phyloP scores from a whole-genome alignment of 2,888 invertebrate genomes.

The Dusona sp. region DNA sequence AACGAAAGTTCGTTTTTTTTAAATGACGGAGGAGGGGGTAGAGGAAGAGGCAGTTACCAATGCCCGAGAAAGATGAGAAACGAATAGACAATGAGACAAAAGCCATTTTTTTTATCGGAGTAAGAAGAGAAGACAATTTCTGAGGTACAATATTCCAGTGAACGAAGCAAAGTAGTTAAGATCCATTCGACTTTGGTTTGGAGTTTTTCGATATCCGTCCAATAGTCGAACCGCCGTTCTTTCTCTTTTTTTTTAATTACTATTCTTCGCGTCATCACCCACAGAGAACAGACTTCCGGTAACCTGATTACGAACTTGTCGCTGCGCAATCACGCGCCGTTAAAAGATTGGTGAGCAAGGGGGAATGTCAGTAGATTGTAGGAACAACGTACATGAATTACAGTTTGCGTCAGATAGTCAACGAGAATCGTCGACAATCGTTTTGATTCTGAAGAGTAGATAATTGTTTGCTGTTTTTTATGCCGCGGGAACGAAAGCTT shows the following conservation, averaged over 20 bases:
- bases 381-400: conserved; percentile 39
- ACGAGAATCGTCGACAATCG: conserved; percentile 41
- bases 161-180: conserved; percentile 28
- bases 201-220: conserved; percentile 35
- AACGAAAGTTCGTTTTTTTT: conserved; percentile 39
- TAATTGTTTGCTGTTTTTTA: conserved; percentile 30
- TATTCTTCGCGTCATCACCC: neutral
- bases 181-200: conserved; percentile 46
- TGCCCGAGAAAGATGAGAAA: neutral
- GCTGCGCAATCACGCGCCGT: conserved; percentile 49
- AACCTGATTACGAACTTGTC: conserved; percentile 65
- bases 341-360: conserved; percentile 6
- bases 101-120: neutral
- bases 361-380: conserved; percentile 8
- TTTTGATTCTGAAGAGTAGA: conserved; percentile 56
- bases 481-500: neutral
- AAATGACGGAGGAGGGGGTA: neutral
- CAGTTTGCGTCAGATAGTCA: conserved; percentile 33
- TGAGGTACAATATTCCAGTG: conserved; percentile 26
- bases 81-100: neutral
- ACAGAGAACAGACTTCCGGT: conserved; percentile 54
- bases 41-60: neutral
- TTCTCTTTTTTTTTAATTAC: conserved; percentile 10
- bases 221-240: conserved; percentile 5
- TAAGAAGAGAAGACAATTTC: neutral